Evolutionary conservation across 2,888 invertebrate species (phyloP).

Genomic region (Villa cingulata): DNA sequence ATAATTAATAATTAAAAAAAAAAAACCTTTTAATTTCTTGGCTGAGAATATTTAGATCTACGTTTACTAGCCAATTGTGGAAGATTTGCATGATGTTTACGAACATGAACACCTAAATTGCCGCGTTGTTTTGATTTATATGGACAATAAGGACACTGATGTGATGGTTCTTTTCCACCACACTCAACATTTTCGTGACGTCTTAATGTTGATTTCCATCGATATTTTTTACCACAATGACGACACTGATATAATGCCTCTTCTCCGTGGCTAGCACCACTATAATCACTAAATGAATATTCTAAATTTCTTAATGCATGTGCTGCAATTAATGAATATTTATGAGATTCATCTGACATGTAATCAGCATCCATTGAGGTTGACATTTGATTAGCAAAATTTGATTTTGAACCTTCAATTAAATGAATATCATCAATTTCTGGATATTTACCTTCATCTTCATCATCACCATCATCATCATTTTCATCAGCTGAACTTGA

Average conservation of each 20-base stretch:
- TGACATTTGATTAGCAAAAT: conserved; percentile 14
- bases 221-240: conserved; percentile 69
- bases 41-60: conserved; percentile 27
- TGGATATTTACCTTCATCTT: conserved; percentile 22
- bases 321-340: conserved; percentile 23
- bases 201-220: conserved; percentile 72
- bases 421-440: conserved; percentile 35
- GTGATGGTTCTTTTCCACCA: conserved; percentile 65
- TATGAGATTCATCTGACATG: conserved; percentile 24
- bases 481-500: conserved; percentile 18
- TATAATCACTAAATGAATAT: conserved; percentile 27
- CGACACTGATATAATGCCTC: conserved; percentile 42
- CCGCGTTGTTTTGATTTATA: conserved; percentile 67
- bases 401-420: conserved; percentile 27
- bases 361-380: conserved; percentile 18
- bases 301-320: conserved; percentile 29
- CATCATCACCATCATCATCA: conserved; percentile 32
- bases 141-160: conserved; percentile 63
- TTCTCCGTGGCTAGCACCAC: conserved; percentile 14
- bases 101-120: conserved; percentile 64
- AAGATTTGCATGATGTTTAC: conserved; percentile 50
- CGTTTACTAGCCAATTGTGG: conserved; percentile 31
- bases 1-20: background rate
- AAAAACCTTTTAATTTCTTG: conserved; percentile 1
- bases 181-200: conserved; percentile 72